Evolutionary conservation across 2,113 vertebrate species (phyloP).

Genomic region (Lophius piscatorius): DNA sequence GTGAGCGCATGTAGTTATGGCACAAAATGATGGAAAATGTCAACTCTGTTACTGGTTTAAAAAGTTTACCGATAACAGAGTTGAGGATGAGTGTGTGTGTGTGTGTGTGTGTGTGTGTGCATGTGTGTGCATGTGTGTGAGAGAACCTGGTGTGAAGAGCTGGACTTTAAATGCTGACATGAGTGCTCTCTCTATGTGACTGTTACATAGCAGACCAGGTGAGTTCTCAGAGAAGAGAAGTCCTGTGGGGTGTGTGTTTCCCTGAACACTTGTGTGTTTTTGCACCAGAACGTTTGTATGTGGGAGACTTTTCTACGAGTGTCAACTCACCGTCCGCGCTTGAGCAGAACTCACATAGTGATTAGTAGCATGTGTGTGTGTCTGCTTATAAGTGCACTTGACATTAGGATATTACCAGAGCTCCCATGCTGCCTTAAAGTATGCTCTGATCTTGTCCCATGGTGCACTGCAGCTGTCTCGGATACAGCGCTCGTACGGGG

Average conservation of each 20-base stretch:
- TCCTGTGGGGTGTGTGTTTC: slow-evolving; percentile 27
- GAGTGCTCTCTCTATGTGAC: slow-evolving; percentile 2
- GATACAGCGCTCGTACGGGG: slow-evolving; percentile 47
- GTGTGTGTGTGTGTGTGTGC: background rate
- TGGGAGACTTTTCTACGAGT: slow-evolving; percentile 37
- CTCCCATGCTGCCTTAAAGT: slow-evolving; percentile 66
- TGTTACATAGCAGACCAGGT: slow-evolving; percentile 39
- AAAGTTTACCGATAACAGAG: too few species aligned
- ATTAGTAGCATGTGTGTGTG: slow-evolving; percentile 28
- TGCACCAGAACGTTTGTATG: slow-evolving; percentile 8
- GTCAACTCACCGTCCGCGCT: slow-evolving; percentile 50
- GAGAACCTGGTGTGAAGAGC: slow-evolving; percentile 22
- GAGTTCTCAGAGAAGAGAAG: slow-evolving; percentile 41
- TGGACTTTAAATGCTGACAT: slow-evolving; percentile 24
- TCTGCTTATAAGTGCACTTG: slow-evolving; percentile 5
- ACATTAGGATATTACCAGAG: slow-evolving; percentile 62
- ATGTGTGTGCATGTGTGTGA: slow-evolving; percentile 24
- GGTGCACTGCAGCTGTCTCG: slow-evolving; percentile 62
- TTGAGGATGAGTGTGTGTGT: background rate
- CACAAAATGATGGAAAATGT: too few species aligned
- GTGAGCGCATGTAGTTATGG: too few species aligned
- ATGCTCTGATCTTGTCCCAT: slow-evolving; percentile 71
- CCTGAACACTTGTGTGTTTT: background rate
- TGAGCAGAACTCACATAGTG: slow-evolving; percentile 35
- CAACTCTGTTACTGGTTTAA: too few species aligned